Evolutionary conservation across 1,140 invertebrate species (phyloP).

Genomic region (Bursaphelenchus mucronatus): DNA sequence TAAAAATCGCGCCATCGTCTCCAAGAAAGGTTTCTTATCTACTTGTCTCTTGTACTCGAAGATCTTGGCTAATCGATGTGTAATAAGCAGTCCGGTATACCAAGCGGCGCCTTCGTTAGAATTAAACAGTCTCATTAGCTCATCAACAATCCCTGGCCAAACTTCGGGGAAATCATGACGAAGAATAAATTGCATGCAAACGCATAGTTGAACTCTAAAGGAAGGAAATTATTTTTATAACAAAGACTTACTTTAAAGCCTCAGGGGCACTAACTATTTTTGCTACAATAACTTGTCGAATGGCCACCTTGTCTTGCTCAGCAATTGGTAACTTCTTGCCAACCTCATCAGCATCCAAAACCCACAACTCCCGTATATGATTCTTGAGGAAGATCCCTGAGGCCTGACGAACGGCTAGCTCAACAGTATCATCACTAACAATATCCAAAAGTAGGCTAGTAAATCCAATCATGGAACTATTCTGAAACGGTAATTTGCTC

Average conservation of each 20-base stretch:
- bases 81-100: slow-evolving; percentile 82
- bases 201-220: slow-evolving; percentile 77
- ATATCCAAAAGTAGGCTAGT: slow-evolving; percentile 84
- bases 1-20: slow-evolving; percentile 86
- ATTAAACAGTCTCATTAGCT: slow-evolving; percentile 77
- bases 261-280: slow-evolving; percentile 87
- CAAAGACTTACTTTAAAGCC: slow-evolving; percentile 69
- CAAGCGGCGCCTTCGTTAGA: slow-evolving; percentile 77
- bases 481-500: slow-evolving; percentile 66
- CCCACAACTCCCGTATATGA: slow-evolving; percentile 81
- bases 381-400: slow-evolving; percentile 95
- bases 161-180: slow-evolving; percentile 90
- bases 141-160: slow-evolving; percentile 90
- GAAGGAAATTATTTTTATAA: slow-evolving; percentile 49
- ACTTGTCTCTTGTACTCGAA: slow-evolving; percentile 89
- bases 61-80: slow-evolving; percentile 91
- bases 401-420: slow-evolving; percentile 87
- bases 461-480: slow-evolving; percentile 93
- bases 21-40: slow-evolving; percentile 79
- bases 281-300: slow-evolving; percentile 86
- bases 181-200: slow-evolving; percentile 80
- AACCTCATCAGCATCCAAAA: slow-evolving; percentile 74
- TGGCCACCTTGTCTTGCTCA: slow-evolving; percentile 88
- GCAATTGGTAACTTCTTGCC: slow-evolving; percentile 67
- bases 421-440: slow-evolving; percentile 79